These are phyloP conservation scores for Mnemiopsis leidyi DNA, from an alignment of 37 sponge, comb jelly and placozoan species.

Conservation along the genomic window DNA sequence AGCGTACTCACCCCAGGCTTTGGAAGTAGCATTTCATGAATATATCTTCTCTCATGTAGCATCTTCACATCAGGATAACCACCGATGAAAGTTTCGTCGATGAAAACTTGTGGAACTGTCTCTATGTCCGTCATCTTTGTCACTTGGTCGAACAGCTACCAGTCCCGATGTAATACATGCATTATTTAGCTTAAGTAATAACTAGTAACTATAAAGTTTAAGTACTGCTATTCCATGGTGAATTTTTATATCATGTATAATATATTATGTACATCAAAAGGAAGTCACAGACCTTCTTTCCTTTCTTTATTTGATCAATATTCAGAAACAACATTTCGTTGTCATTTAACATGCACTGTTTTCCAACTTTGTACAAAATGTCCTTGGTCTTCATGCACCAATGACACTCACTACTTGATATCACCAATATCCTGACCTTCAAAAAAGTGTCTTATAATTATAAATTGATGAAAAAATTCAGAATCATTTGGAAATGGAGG, in stretches of 20 bases:
- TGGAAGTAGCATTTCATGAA: conserved; percentile 19
- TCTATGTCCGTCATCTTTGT: not conserved
- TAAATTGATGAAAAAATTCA: no score
- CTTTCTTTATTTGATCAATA: not conserved
- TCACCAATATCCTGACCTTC: not conserved
- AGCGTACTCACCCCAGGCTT: not conserved
- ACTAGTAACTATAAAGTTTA: no score
- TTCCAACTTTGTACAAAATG: conserved; percentile 5
- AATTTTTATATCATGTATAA: no score
- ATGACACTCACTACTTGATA: not conserved
- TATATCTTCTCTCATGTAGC: not conserved
- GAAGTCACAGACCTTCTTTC: not conserved
- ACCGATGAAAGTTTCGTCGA: not conserved
- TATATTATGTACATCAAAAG: not conserved
- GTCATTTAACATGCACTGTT: conserved; percentile 7
- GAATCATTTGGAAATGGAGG: no score
- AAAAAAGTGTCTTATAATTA: no score
- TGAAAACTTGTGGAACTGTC: conserved; percentile 1
- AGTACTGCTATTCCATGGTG: no score
- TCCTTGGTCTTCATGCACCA: conserved; percentile 38
- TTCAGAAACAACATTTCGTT: conserved; percentile 19
- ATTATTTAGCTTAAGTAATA: no score
- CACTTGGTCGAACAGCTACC: not conserved
- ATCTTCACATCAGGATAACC: conserved; percentile 16
- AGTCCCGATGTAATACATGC: not conserved